phyloP scores from a whole-genome alignment of 1,140 invertebrate genomes.

The Teleopsis dalmanni region DNA sequence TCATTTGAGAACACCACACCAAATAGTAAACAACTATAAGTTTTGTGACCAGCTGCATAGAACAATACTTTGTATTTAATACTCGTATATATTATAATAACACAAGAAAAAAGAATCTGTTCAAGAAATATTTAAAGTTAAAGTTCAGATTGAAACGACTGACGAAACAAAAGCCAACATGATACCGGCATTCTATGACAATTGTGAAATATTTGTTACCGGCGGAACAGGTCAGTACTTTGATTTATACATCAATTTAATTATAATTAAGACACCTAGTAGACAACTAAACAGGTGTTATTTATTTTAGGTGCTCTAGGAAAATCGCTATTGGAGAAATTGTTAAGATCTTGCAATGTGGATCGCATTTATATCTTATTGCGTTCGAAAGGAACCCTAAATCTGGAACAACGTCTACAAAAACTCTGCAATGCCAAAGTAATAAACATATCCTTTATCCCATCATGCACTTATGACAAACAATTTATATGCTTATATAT shows the following conservation, averaged over 20 bases:
- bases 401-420: constrained; percentile 15
- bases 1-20: no score
- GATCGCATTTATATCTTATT: constrained; percentile 57
- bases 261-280: neutral
- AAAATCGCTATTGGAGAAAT: constrained; percentile 61
- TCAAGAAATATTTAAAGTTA: no score
- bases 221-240: constrained; percentile 56
- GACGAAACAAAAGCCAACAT: neutral
- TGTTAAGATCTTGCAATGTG: constrained; percentile 58
- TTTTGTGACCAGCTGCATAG: no score
- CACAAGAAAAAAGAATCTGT: no score
- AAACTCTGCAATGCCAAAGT: constrained; percentile 14
- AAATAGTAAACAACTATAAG: no score
- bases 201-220: constrained; percentile 58
- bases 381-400: constrained; percentile 47
- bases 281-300: neutral
- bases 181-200: constrained; percentile 48
- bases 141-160: no score
- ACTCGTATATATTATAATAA: no score
- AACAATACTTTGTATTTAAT: no score
- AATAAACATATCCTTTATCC: neutral
- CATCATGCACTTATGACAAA: neutral
- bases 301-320: constrained; percentile 44
- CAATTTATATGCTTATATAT: neutral
- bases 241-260: neutral